These are phyloP conservation scores for Anser cygnoides DNA, from an alignment of 2,113 vertebrate species.

Conservation along the genomic window DNA sequence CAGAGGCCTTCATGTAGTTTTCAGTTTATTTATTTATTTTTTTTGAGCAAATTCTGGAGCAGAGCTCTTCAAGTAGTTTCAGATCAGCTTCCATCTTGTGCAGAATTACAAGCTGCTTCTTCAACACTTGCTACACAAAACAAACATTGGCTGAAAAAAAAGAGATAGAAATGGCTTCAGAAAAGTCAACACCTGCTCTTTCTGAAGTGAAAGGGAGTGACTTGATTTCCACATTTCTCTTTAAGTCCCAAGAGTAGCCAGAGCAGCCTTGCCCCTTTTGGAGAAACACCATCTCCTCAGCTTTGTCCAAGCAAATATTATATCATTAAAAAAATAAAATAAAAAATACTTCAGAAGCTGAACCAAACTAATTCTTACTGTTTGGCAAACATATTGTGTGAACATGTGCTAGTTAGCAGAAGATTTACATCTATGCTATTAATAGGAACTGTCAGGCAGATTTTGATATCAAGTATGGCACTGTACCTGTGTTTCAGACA, in stretches of 20 bases:
- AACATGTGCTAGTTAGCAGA: background rate
- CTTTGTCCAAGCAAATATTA: rapidly evolving
- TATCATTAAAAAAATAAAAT: background rate
- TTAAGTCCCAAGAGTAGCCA: background rate
- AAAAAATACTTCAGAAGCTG: background rate
- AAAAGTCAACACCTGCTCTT: background rate
- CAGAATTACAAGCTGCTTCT: background rate
- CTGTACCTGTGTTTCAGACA: background rate
- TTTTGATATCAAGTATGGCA: background rate
- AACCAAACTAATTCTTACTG: background rate
- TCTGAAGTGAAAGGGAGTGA: background rate
- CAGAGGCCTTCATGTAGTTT: background rate
- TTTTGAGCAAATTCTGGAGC: background rate
- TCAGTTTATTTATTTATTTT: background rate
- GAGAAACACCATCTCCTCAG: background rate
- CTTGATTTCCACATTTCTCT: background rate
- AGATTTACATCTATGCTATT: background rate
- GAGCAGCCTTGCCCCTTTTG: background rate
- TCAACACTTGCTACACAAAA: background rate
- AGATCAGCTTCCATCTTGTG: background rate
- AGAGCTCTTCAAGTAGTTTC: background rate
- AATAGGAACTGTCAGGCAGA: background rate
- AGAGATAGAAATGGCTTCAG: background rate
- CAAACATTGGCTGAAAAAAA: background rate
- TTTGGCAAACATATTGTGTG: background rate